Evolutionary conservation across 2,888 invertebrate species (phyloP).

Genomic region (Dryobota labecula): DNA sequence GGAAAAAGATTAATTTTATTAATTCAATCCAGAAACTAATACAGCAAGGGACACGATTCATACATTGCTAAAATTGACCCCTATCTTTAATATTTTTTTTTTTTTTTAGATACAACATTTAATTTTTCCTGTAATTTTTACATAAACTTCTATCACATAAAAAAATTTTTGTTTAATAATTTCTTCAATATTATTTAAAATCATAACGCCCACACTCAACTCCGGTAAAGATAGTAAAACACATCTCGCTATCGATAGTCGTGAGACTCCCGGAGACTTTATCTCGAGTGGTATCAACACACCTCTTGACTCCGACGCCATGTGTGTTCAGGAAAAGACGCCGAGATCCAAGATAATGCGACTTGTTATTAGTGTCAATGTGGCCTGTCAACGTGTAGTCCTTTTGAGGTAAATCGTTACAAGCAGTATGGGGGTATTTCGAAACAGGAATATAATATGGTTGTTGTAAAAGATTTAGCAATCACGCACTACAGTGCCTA

Average conservation of each 20-base stretch:
- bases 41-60: background rate
- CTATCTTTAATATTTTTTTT: too few relatives aligned
- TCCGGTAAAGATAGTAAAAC: background rate
- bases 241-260: constrained; percentile 23
- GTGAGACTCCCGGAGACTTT: constrained; percentile 34
- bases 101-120: too few relatives aligned
- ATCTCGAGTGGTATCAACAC: constrained; percentile 56
- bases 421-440: constrained; percentile 15
- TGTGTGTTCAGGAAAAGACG: constrained; percentile 56
- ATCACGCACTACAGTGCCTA: background rate
- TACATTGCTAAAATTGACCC: background rate
- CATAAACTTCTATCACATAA: too few relatives aligned
- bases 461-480: constrained; percentile 18
- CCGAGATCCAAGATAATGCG: constrained; percentile 43
- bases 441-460: background rate
- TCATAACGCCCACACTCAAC: constrained; percentile 6
- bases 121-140: too few relatives aligned
- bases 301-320: constrained; percentile 59
- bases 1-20: background rate
- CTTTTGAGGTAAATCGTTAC: constrained; percentile 46
- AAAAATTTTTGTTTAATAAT: too few relatives aligned
- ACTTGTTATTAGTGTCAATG: constrained; percentile 53
- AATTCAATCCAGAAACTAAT: background rate
- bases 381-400: constrained; percentile 44
- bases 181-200: background rate